Evolutionary conservation across 2,797 vertebrate genomes (phyloP).

Genomic region (Martes flavigula): DNA sequence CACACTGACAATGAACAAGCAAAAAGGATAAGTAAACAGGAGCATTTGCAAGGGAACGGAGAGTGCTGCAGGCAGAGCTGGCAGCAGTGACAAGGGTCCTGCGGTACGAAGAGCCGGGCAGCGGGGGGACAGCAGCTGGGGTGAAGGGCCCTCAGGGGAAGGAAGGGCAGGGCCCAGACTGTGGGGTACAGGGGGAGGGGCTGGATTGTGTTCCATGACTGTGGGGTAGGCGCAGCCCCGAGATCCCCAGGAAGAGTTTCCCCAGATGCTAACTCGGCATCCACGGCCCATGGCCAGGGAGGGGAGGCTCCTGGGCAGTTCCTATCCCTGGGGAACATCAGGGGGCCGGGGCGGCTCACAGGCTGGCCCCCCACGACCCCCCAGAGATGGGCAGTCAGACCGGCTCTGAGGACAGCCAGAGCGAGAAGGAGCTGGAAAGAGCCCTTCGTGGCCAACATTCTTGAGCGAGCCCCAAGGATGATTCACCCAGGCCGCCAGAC

Average conservation of each 20-base stretch:
- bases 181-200: accelerated
- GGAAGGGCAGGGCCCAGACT: background rate
- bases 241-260: too few species aligned
- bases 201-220: too few species aligned
- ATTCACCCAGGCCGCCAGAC: constrained; percentile 9
- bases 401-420: background rate
- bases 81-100: background rate
- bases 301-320: background rate
- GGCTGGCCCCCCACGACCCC: background rate
- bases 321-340: accelerated
- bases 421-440: background rate
- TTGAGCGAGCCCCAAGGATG: constrained; percentile 30
- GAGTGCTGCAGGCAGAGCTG: background rate
- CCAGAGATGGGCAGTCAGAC: background rate
- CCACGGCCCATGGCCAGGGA: background rate
- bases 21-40: background rate
- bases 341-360: background rate
- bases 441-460: background rate
- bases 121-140: background rate
- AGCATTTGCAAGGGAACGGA: background rate
- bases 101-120: too few species aligned
- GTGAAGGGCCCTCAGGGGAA: too few species aligned
- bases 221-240: too few species aligned
- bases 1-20: background rate
- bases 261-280: background rate